phyloP scores from a whole-genome alignment of 2,797 vertebrate species.

The Oreochromis mossambicus region DNA sequence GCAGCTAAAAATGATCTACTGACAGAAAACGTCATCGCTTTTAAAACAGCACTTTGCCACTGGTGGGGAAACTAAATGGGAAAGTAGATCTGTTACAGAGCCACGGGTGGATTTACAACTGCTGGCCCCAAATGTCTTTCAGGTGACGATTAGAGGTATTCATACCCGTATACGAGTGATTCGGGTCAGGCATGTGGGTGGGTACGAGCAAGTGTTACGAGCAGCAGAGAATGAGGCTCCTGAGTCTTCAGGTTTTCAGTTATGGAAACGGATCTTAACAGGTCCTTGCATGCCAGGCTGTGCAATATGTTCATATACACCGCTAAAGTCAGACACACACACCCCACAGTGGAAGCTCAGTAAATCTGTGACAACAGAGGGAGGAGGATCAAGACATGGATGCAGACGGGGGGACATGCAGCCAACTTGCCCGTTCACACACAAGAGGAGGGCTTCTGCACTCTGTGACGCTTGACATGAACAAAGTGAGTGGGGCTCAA shows the following conservation, averaged over 20 bases:
- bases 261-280: slow-evolving; percentile 62
- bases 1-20: slow-evolving; percentile 37
- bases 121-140: neutral
- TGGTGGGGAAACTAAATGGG: neutral
- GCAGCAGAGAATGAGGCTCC: neutral
- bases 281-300: slow-evolving; percentile 57
- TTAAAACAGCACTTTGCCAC: neutral
- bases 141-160: neutral
- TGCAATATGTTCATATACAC: slow-evolving; percentile 32
- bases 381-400: neutral
- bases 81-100: slow-evolving; percentile 7
- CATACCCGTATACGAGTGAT: neutral
- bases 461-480: slow-evolving; percentile 47
- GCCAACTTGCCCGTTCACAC: neutral
- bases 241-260: slow-evolving; percentile 59
- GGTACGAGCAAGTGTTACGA: neutral
- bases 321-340: slow-evolving; percentile 46
- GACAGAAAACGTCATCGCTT: slow-evolving; percentile 47
- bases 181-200: neutral
- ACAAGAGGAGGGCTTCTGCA: slow-evolving; percentile 22
- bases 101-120: slow-evolving; percentile 23
- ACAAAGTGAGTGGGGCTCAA: slow-evolving; percentile 44
- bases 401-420: neutral
- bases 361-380: neutral
- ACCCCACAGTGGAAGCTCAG: slow-evolving; percentile 27